A percentile compares a stretch with the other conserved stretches of the same genome.
Conservation (phyloP, 2,888 invertebrate species). For the Morpho deidamia region DNA sequence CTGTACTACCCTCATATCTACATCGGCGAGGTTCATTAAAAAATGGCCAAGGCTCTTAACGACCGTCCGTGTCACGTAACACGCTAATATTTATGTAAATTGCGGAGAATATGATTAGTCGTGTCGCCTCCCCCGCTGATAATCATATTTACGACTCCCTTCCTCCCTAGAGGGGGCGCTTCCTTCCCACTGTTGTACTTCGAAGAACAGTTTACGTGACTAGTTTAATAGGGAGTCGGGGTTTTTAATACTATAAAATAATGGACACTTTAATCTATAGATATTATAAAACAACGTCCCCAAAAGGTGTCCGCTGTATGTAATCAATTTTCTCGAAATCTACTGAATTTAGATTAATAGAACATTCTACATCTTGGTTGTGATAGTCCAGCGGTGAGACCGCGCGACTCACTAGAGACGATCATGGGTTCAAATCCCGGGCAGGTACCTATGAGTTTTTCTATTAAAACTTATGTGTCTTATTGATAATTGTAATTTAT, state of each 20-base stretch:
- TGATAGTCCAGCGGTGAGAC: too few species aligned
- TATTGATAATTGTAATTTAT: too few species aligned
- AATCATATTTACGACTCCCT: slow-evolving; percentile 74
- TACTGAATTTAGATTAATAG: too few species aligned
- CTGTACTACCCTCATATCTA: slow-evolving; percentile 48
- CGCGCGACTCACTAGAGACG: too few species aligned
- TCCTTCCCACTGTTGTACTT: slow-evolving; percentile 31
- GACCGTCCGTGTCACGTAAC: slow-evolving; percentile 67
- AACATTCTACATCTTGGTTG: too few species aligned
- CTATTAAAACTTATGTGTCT: too few species aligned
- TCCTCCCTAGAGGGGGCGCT: slow-evolving; percentile 35
- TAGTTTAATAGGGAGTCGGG: slow-evolving; percentile 2
- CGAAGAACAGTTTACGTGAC: slow-evolving; percentile 19
- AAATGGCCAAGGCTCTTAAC: slow-evolving; percentile 49
- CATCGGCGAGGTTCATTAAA: slow-evolving; percentile 57
- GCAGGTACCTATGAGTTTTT: too few species aligned
- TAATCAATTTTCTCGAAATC: too few species aligned
- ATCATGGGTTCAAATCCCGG: too few species aligned
- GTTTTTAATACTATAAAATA: background rate
- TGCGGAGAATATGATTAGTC: slow-evolving; percentile 77
- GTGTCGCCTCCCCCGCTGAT: slow-evolving; percentile 74
- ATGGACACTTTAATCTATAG: background rate
- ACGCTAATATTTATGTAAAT: slow-evolving; percentile 78
- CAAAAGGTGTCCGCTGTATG: too few species aligned
- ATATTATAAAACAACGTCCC: too few species aligned